Percentiles rank a stretch among this genome's conserved stretches.
Conservation (phyloP, 2,888 invertebrate genomes). For the Caenorhabditis uteleia region DNA sequence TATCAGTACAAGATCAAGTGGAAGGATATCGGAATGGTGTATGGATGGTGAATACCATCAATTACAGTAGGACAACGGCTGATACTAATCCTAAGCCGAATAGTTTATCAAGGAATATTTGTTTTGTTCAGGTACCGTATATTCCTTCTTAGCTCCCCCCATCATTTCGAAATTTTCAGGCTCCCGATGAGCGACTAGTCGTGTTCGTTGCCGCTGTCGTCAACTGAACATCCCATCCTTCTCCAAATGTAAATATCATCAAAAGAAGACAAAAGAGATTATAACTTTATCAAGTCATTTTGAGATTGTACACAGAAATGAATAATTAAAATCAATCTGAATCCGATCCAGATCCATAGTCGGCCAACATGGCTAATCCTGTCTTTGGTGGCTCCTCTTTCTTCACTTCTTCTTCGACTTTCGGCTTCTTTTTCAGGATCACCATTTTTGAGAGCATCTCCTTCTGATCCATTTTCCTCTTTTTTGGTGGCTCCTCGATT, state of each 20-base stretch:
- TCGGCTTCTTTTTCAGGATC: conserved; percentile 41
- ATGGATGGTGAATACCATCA: conserved; percentile 38
- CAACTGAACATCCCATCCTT: neutral
- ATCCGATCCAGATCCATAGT: conserved; percentile 31
- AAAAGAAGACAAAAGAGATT: neutral
- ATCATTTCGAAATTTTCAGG: conserved; percentile 9
- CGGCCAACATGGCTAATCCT: conserved; percentile 18
- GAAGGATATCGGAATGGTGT: conserved; percentile 18
- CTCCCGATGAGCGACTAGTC: conserved; percentile 19
- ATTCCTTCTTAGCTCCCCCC: neutral
- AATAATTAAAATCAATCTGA: conserved; percentile 13
- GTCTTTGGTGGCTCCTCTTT: neutral
- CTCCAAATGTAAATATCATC: neutral
- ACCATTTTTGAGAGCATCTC: conserved; percentile 44
- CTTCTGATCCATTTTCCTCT: conserved; percentile 39
- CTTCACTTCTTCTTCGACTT: conserved; percentile 16
- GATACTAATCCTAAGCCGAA: conserved; percentile 27
- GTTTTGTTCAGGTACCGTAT: conserved; percentile 22
- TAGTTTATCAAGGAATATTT: conserved; percentile 20
- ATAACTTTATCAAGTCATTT: too few relatives aligned
- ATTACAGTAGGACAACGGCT: conserved; percentile 36
- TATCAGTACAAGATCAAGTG: conserved; percentile 22
- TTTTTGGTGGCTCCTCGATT: conserved; percentile 14
- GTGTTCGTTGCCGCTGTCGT: conserved; percentile 33
- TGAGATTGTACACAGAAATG: neutral